phyloP scores from a whole-genome alignment of 1,140 invertebrate species.

The Microvelia longipes region DNA sequence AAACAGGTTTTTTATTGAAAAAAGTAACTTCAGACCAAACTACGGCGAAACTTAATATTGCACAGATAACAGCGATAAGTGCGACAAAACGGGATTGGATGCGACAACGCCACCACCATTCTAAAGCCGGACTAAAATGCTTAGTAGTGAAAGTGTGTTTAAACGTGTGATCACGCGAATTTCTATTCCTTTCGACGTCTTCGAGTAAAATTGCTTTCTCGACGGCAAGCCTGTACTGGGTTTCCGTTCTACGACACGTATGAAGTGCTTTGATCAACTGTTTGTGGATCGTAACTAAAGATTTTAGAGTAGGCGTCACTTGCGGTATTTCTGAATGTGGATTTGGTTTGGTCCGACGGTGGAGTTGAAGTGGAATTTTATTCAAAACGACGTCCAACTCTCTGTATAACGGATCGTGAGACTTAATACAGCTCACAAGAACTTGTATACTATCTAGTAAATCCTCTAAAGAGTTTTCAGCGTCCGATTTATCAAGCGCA shows the following conservation, averaged over 20 bases:
- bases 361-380: slow-evolving; percentile 64
- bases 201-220: slow-evolving; percentile 67
- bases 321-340: slow-evolving; percentile 51
- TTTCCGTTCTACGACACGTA: slow-evolving; percentile 73
- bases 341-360: slow-evolving; percentile 49
- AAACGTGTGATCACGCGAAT: slow-evolving; percentile 56
- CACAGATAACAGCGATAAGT: slow-evolving; percentile 52
- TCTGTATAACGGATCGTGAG: slow-evolving; percentile 47
- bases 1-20: slow-evolving; percentile 74
- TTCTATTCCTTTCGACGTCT: slow-evolving; percentile 68
- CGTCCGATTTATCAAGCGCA: slow-evolving; percentile 89
- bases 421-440: slow-evolving; percentile 46
- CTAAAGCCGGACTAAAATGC: slow-evolving; percentile 49
- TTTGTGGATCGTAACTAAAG: slow-evolving; percentile 62
- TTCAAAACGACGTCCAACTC: slow-evolving; percentile 75
- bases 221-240: slow-evolving; percentile 79
- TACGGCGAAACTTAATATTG: slow-evolving; percentile 69
- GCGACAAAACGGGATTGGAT: slow-evolving; percentile 59
- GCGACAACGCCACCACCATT: slow-evolving; percentile 92
- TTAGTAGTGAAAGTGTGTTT: slow-evolving; percentile 54
- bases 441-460: slow-evolving; percentile 71
- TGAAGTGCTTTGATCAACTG: slow-evolving; percentile 79
- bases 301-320: slow-evolving; percentile 54
- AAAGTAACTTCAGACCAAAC: slow-evolving; percentile 99
- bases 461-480: slow-evolving; percentile 90